Percentiles rank a stretch among this genome's conserved stretches.
These are phyloP conservation scores for Sitobion miscanthi DNA, from an alignment of 1,140 invertebrate species.

Conservation along the genomic window DNA sequence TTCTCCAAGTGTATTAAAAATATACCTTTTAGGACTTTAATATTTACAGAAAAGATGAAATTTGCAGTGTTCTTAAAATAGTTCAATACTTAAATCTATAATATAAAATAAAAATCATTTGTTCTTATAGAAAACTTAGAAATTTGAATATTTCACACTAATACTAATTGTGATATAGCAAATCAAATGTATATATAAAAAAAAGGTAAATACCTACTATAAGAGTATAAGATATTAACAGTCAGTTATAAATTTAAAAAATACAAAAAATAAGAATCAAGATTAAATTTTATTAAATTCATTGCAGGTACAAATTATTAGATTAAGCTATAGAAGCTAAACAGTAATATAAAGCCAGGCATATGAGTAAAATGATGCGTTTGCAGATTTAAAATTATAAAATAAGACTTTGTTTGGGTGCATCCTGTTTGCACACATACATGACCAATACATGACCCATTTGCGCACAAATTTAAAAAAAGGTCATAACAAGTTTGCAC, in stretches of 20 bases:
- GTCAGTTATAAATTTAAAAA: not conserved
- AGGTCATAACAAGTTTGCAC: not conserved
- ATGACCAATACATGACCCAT: not conserved
- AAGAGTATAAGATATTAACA: not conserved
- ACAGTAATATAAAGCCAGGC: not conserved
- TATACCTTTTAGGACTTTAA: not conserved
- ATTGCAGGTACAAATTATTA: not conserved
- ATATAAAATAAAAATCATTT: no score
- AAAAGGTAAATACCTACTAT: not conserved
- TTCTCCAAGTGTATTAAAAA: not conserved
- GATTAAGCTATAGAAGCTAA: not conserved
- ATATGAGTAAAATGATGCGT: constrained; percentile 9
- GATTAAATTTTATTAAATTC: not conserved
- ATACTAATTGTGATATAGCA: not conserved
- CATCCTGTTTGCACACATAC: not conserved
- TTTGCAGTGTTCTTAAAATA: not conserved
- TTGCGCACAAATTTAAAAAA: not conserved
- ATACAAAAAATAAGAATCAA: not conserved
- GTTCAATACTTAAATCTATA: not conserved
- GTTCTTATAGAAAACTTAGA: not conserved
- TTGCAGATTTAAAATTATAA: not conserved
- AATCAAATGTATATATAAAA: not conserved
- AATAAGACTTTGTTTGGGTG: not conserved
- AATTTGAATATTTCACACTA: not conserved
- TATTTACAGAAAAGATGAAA: not conserved